phyloP scores from a whole-genome alignment of 2,797 vertebrate species.

The Lepilemur ruficaudatus region DNA sequence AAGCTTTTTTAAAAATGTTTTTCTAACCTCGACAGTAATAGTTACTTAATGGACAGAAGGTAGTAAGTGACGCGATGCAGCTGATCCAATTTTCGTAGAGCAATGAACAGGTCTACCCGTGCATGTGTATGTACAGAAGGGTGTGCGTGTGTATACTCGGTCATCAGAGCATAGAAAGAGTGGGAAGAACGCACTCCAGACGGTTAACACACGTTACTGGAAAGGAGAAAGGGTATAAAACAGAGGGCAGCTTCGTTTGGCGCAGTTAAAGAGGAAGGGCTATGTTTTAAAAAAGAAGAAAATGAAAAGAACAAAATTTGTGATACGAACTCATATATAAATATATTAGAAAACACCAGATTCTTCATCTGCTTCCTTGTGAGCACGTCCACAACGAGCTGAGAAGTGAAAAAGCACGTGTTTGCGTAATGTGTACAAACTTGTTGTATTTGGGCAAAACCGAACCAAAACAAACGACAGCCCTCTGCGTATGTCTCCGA shows the following conservation, averaged over 20 bases:
- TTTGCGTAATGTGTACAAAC: not conserved
- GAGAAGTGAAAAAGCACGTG: not conserved
- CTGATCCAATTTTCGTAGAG: not conserved
- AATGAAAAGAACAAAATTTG: not conserved
- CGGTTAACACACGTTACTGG: no score
- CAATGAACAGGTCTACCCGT: not conserved
- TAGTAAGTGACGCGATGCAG: not conserved
- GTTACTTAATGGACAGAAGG: not conserved
- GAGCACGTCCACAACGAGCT: not conserved
- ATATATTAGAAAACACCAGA: not conserved
- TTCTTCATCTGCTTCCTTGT: not conserved
- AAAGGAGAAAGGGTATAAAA: not conserved
- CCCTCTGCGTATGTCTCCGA: not conserved
- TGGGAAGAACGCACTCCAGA: not conserved
- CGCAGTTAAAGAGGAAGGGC: not conserved
- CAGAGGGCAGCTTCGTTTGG: not conserved
- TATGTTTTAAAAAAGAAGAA: not conserved
- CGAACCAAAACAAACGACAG: not conserved
- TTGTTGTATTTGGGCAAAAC: not conserved
- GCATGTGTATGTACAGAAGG: not conserved
- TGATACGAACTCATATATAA: not conserved
- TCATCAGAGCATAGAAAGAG: not conserved
- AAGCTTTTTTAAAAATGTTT: not conserved
- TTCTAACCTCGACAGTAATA: not conserved
- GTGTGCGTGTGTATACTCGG: not conserved